Evolutionary conservation across 2,113 vertebrate genomes (phyloP).

Genomic region (Paramisgurnus dabryanus): DNA sequence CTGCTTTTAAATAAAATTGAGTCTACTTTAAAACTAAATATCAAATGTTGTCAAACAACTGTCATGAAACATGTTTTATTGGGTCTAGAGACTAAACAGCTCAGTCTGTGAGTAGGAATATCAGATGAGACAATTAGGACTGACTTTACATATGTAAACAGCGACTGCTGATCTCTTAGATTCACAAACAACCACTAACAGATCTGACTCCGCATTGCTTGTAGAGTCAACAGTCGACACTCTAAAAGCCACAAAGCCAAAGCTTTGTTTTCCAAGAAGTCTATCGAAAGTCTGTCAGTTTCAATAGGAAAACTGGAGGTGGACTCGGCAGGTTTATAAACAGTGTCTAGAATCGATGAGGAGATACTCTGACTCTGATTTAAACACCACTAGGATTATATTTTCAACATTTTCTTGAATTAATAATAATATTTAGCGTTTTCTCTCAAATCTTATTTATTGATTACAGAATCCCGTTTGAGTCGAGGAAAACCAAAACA

Average conservation of each 20-base stretch:
- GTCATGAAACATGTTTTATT: background rate
- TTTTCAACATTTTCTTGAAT: no score
- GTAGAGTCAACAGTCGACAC: slow-evolving; percentile 62
- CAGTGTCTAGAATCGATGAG: background rate
- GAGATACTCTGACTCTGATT: background rate
- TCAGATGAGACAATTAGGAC: slow-evolving; percentile 25
- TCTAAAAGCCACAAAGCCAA: slow-evolving; percentile 52
- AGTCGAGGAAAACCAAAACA: background rate
- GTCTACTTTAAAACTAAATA: background rate
- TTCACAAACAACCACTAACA: slow-evolving; percentile 48
- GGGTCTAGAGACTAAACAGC: slow-evolving; percentile 13
- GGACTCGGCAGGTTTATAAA: background rate
- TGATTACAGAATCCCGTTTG: no score
- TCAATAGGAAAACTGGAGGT: slow-evolving; percentile 3
- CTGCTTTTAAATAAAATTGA: no score
- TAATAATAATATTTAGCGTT: no score
- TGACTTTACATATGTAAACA: slow-evolving; percentile 60
- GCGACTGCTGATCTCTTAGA: slow-evolving; percentile 52
- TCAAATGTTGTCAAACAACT: background rate
- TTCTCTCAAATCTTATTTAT: no score
- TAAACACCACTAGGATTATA: no score
- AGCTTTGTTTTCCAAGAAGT: slow-evolving; percentile 53
- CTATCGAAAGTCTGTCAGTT: slow-evolving; percentile 43
- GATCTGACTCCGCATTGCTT: slow-evolving; percentile 45
- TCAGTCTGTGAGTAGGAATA: slow-evolving; percentile 21